A percentile compares a stretch with the other conserved stretches of the same genome.
Evolutionary conservation across 2,888 invertebrate genomes (phyloP).

Genomic region (Standfussiana lucernea): DNA sequence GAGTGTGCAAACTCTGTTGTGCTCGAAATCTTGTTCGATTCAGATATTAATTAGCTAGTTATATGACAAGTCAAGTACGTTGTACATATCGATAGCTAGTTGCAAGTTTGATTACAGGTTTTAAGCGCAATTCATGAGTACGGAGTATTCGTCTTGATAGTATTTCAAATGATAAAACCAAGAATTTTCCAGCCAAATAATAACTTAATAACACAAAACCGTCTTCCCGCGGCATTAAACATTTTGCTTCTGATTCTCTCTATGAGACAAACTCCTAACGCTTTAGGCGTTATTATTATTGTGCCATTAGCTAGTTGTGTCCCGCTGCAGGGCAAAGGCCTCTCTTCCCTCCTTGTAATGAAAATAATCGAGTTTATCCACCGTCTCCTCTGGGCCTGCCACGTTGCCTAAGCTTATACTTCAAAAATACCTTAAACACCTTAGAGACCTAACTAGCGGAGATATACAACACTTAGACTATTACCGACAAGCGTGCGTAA

Average conservation of each 20-base stretch:
- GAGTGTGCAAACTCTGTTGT: neutral
- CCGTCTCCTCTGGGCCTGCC: no score
- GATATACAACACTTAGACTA: neutral
- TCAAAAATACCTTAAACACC: neutral
- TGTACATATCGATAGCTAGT: neutral
- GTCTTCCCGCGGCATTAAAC: neutral
- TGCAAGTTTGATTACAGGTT: neutral
- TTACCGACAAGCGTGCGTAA: neutral
- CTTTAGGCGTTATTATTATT: no score
- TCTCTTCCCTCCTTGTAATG: no score
- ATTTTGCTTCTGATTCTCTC: neutral
- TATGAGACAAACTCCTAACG: neutral
- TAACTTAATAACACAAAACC: neutral
- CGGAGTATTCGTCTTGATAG: neutral
- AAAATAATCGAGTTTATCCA: no score
- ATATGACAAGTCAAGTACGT: constrained; percentile 3
- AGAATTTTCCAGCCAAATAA: neutral
- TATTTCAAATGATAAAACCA: neutral
- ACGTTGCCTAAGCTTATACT: neutral
- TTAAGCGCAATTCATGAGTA: constrained; percentile 5
- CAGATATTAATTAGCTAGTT: constrained; percentile 14
- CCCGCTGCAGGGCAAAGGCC: no score
- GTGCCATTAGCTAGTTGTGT: no score
- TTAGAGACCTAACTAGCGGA: neutral
- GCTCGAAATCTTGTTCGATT: neutral